Evolutionary conservation across 1,140 invertebrate species (phyloP), one percentile per base, ranked within the genome.

Genomic region (Drosophila fuyamai): DNA sequence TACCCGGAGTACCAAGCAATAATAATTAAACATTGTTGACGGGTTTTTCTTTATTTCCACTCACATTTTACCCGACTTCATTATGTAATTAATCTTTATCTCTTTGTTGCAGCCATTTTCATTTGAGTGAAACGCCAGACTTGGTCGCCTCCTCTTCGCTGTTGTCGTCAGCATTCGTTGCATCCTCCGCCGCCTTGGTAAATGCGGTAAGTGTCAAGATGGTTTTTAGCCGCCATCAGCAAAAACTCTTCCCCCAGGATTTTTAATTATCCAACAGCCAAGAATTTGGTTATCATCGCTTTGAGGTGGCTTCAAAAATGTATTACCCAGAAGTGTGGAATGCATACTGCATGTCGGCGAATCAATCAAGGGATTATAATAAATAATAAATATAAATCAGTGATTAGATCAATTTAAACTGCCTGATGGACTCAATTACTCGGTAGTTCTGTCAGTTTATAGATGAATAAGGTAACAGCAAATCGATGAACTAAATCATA

Each of bases 121-220:
- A 78, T 74, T 81, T 59, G n/a, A 76, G 43, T 66, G 72, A 57
- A 65, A 53, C 35, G 46, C 47, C 41, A 32, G 60, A 76, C 29
- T 32, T 57, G 36, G 10, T 18, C 38, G 35, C 36, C 41, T 10
- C 47, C 40, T 23, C 66, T 29, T 60, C 47, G 50, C 47, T 54
- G 60, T 55, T 47, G 51, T 18, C 67, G 40, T 67, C 47, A 53
- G 18, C 47, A 50, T 35, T 56, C 55, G 44, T 56, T 65, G 50
- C 54, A 76, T 76, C 73, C 61, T 76, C 73, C 60, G 73, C 73
- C 72, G 72, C 72, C 72, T 66, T 66, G 73, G 73, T 76, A 46
- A 47, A 75, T 47, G 54, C 72, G 73, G 73, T 76, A 76, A 76
- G 73, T 76, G 41, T 32, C 43, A 41, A 41, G 7, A 27, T 14